Percentiles rank a stretch among this genome's conserved stretches.
phyloP scores from a whole-genome alignment of 2,113 vertebrate species.

The Gavialis gangeticus region DNA sequence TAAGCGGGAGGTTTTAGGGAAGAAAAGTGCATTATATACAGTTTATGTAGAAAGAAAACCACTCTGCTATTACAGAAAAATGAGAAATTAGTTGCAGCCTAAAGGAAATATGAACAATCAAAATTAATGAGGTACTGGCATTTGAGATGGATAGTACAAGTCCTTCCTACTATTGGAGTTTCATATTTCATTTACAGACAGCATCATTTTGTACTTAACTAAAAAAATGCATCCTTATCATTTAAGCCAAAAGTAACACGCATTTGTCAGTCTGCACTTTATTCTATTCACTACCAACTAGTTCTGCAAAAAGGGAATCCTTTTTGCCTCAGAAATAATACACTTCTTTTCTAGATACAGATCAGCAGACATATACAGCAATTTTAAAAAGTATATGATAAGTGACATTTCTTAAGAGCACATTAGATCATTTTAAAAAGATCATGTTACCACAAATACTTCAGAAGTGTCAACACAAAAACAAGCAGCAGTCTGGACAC shows the following conservation, averaged over 20 bases:
- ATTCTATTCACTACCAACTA: conserved; percentile 16
- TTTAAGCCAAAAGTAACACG: accelerated
- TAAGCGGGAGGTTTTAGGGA: accelerated
- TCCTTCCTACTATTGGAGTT: neutral
- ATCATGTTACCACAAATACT: conserved; percentile 36
- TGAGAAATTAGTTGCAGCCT: neutral
- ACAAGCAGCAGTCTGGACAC: conserved; percentile 46
- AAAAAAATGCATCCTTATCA: neutral
- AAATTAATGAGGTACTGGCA: neutral
- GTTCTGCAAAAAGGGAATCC: conserved; percentile 7
- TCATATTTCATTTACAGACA: neutral
- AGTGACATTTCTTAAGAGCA: conserved; percentile 25
- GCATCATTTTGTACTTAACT: neutral
- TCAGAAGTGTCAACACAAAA: conserved; percentile 64
- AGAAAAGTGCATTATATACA: accelerated
- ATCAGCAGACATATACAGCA: conserved; percentile 25
- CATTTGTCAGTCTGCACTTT: neutral
- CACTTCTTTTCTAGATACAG: conserved; percentile 43
- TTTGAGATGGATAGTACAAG: neutral
- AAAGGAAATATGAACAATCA: neutral
- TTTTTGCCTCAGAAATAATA: conserved; percentile 25
- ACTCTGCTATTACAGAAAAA: neutral
- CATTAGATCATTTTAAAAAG: neutral
- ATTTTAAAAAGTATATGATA: neutral
- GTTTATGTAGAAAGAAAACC: neutral